These are phyloP conservation scores for Cetonia aurata DNA, from an alignment of 2,888 invertebrate genomes.

Conservation along the genomic window DNA sequence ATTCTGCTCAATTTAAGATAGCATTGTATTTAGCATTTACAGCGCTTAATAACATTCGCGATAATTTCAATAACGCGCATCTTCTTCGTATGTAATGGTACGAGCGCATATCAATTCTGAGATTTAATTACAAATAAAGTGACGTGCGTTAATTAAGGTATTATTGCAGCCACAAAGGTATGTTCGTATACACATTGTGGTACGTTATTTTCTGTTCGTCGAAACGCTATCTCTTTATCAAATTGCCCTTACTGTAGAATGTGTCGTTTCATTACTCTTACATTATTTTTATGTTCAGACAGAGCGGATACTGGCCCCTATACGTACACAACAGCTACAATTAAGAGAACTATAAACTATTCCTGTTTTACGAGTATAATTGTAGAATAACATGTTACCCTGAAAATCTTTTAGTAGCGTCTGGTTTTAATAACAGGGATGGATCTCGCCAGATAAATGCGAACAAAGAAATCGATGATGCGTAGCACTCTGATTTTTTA, in stretches of 20 bases:
- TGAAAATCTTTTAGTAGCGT: constrained; percentile 38
- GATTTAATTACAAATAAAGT: constrained; percentile 27
- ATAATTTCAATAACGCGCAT: background rate
- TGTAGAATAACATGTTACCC: constrained; percentile 36
- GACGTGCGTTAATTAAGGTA: constrained; percentile 25
- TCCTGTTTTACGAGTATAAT: constrained; percentile 37
- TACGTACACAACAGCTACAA: constrained; percentile 26
- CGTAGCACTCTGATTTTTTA: constrained; percentile 16
- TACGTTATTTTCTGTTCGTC: background rate
- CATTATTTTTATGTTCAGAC: constrained; percentile 3
- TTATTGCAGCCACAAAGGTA: constrained; percentile 12
- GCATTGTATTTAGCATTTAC: too few relatives aligned
- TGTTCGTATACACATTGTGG: background rate
- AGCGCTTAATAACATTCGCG: too few relatives aligned
- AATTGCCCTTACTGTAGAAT: constrained; percentile 5
- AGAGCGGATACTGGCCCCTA: constrained; percentile 1
- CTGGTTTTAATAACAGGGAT: constrained; percentile 45
- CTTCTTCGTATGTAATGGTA: background rate
- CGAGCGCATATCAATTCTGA: constrained; percentile 2
- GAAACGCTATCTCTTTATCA: constrained; percentile 16
- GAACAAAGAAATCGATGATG: constrained; percentile 32
- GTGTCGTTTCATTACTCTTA: constrained; percentile 17
- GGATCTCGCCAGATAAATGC: constrained; percentile 33
- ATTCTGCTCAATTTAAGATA: too few relatives aligned
- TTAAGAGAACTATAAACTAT: constrained; percentile 41